Percentiles rank a stretch among this genome's conserved stretches.
Conservation (phyloP, 92 coral and sea anemone genomes). For the Virgularia gustaviana region DNA sequence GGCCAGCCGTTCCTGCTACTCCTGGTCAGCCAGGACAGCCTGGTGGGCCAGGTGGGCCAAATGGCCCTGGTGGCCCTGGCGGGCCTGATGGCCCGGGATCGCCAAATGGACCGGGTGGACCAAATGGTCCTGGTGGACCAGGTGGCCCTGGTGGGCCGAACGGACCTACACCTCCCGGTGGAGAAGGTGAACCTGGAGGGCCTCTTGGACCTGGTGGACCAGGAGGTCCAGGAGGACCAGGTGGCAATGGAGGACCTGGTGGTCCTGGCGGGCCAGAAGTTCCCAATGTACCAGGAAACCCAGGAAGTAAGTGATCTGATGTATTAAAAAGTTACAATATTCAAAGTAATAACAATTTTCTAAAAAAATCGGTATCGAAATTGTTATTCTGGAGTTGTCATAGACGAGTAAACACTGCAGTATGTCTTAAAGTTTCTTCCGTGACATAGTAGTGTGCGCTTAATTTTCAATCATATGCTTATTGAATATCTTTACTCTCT, state of each 20-base stretch:
- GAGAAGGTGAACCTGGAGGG: slow-evolving; percentile 64
- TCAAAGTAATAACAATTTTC: too few relatives aligned
- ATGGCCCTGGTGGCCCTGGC: slow-evolving; percentile 65
- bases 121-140: slow-evolving; percentile 74
- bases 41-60: slow-evolving; percentile 61
- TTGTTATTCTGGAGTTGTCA: too few relatives aligned
- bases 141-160: slow-evolving; percentile 76
- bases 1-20: slow-evolving; percentile 48
- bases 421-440: too few relatives aligned
- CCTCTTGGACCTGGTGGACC: slow-evolving; percentile 66
- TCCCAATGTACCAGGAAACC: slow-evolving; percentile 62
- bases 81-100: slow-evolving; percentile 80
- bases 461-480: too few relatives aligned
- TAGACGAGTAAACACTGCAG: too few relatives aligned
- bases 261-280: slow-evolving; percentile 70
- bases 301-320: too few relatives aligned
- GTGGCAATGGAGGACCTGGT: slow-evolving; percentile 71
- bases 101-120: slow-evolving; percentile 69
- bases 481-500: too few relatives aligned
- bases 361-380: too few relatives aligned
- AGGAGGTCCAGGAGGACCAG: slow-evolving; percentile 59
- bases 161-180: too few relatives aligned
- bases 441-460: too few relatives aligned
- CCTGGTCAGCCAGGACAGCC: slow-evolving; percentile 53
- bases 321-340: too few relatives aligned